Base-by-base conservation (phyloP, 2,888 invertebrate species). In the Drosophila monieri region DNA sequence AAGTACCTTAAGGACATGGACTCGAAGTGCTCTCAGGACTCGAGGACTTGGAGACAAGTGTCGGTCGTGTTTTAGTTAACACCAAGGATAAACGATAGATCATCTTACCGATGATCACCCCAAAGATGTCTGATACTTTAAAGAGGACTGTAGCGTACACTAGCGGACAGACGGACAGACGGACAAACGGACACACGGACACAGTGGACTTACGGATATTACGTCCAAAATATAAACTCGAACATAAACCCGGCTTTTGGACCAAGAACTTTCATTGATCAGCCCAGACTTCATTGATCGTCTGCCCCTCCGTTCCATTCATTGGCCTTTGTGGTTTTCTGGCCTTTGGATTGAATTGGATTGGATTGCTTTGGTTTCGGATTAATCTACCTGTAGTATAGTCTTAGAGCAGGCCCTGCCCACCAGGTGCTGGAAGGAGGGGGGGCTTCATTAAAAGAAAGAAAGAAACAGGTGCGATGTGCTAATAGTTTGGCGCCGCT, bases 401-500 rank as follows among this genome's bases (percentile, higher is more conserved):
- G 35, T n/a, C 35, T 35, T n/a, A 6, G 35, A n/a, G n/a, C n/a
- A n/a, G n/a, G n/a, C n/a, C n/a, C n/a, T n/a, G n/a, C n/a, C n/a
- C n/a, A n/a, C 21, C 21, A 21, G 21, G 3, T 3, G 6, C 35
- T 6, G 6, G 35, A 9, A 5, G 15, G n/a, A 10, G 3, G 9
- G 1, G 23, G 57, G 27, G n/a, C 9, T 30, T 8, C 43, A 15
- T 27, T 27, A 27, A 27, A 27, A 21, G 9, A 21, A 15, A 21
- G 21, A 9, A 18, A 15, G 43, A 5, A 3, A 41, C 39, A 41
- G 27, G 23, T 37, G 30, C 46, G 62, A 65, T 53, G 78, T 76
- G 78, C 73, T 73, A 81, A 81, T 69, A 74, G 76, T 57, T 77
- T 80, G 59, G 80, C 78, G 77, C 76, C 67, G 80, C 52, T 57